Base-by-base conservation (phyloP, 1,140 invertebrate species). In the Anastrepha ludens region DNA sequence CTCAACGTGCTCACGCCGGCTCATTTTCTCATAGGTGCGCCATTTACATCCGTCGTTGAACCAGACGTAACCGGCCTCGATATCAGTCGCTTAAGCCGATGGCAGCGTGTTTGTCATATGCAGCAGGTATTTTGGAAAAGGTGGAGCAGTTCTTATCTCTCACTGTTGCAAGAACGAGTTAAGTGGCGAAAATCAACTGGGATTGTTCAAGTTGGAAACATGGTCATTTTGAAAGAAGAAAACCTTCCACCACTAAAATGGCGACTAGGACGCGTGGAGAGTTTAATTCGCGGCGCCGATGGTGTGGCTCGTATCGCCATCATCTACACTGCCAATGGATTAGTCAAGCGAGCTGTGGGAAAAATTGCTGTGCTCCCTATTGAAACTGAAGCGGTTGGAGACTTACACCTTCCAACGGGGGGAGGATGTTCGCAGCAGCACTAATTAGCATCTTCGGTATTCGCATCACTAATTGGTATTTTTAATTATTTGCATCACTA, bases 1-100 rank as follows among this genome's bases (percentile, higher is more conserved):
- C 17, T 88, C 15, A 47, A 88, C 2, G 86, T 87, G n/a, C 50
- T 87, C 8, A 88, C 86, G 1, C 88, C 88, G 2, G 70, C 55
- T 29, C 86, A 88, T 59, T 87, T 85, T 20, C 64, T 87, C 29
- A 81, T 87, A n/a, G 88, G 92, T 4, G 78, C 88, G 39, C 88
- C 90, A 3, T 86, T 93, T 29, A 89, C 88, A n/a, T 47, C 87
- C 6, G 13, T 89, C 13, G 90, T 91, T n/a, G 90, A 91, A 87
- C 90, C 90, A 58, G 47, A 87, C 58, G n/a, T 85, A 3, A 88
- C 86, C 5, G n/a, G 50, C n/a, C 44, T 88, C 8, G 85, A 88
- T 55, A 65, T 87, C n/a, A 85, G 65, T 86, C 70, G n/a, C 2
- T 59, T 88, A 11, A 64, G 58, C 7, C 39, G 88, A 41, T 87